Evolutionary conservation across 2,113 vertebrate species (phyloP).

Genomic region (Notarius lentiginosus): DNA sequence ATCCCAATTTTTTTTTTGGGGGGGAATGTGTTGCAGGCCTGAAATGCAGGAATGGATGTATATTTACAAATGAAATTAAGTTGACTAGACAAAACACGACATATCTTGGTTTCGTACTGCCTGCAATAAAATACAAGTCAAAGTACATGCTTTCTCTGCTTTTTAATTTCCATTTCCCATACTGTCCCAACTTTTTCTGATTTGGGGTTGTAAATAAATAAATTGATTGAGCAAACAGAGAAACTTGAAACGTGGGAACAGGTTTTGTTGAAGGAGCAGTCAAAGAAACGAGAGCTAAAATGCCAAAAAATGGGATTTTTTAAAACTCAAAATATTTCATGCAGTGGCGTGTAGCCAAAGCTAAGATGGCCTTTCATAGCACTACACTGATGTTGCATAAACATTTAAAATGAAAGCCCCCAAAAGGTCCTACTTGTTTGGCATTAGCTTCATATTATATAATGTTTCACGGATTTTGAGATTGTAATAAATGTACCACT

Average conservation of each 20-base stretch:
- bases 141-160: no score
- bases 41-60: no score
- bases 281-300: not conserved
- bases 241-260: not conserved
- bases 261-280: not conserved
- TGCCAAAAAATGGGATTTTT: not conserved
- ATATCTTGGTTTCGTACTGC: no score
- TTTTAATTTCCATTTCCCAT: no score
- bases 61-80: no score
- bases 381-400: not conserved
- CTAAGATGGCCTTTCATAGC: not conserved
- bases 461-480: not conserved
- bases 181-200: no score
- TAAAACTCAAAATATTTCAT: not conserved
- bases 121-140: no score
- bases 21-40: no score
- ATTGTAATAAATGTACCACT: not conserved
- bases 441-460: no score
- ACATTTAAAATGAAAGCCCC: not conserved
- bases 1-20: no score
- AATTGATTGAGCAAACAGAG: not conserved
- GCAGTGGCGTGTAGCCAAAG: not conserved
- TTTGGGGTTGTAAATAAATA: not conserved
- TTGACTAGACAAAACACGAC: no score
- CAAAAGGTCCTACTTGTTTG: not conserved